Conservation (phyloP, 2,113 vertebrate species). For the Phocoena phocoena region DNA sequence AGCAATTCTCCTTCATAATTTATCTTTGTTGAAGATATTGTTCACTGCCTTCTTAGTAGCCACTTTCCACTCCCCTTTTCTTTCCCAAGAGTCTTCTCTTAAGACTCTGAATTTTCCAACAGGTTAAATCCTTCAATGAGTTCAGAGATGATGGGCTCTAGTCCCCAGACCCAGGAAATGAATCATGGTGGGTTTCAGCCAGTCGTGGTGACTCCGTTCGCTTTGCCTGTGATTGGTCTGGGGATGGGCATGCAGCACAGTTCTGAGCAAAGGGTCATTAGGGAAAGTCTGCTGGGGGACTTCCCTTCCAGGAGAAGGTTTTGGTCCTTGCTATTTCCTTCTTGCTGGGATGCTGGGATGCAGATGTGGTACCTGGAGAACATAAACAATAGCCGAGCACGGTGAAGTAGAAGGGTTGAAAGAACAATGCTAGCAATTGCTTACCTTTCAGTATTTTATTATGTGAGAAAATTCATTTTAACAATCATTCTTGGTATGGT, state of each 20-base stretch:
- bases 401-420: not conserved
- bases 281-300: not conserved
- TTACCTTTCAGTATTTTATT: not conserved
- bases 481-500: not conserved
- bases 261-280: not conserved
- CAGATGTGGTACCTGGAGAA: not conserved
- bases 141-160: not conserved
- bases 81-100: not conserved
- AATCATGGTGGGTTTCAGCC: not conserved
- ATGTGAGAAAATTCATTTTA: not conserved
- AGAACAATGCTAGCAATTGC: not conserved
- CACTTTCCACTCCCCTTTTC: not conserved
- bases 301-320: not conserved
- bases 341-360: not conserved
- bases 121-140: not conserved
- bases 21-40: not conserved
- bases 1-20: not conserved
- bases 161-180: not conserved
- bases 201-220: not conserved
- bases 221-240: not conserved
- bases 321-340: not conserved
- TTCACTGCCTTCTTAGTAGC: not conserved
- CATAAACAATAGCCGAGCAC: not conserved
- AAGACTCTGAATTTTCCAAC: not conserved
- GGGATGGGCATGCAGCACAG: not conserved